Evolutionary conservation across 1,140 invertebrate genomes (phyloP), one percentile per base, ranked within the genome.

Genomic region (Drosophila orosa): DNA sequence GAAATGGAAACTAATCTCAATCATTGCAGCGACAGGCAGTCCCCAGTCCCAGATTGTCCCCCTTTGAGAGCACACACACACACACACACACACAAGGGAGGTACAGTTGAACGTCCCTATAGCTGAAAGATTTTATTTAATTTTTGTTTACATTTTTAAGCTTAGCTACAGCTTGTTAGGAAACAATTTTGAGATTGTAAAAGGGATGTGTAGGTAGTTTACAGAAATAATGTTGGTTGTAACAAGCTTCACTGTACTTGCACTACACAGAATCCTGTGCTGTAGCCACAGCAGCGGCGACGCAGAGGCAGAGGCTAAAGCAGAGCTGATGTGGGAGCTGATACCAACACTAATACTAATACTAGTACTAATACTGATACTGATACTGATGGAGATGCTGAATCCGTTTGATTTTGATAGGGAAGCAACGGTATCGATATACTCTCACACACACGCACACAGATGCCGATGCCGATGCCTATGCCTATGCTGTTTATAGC

Each of bases 401-500:
- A 62, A 44, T 45, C 57, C 17, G 62, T 65, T 62, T 62, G 62
- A 65, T 62, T 65, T 65, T 25, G 61, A 65, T 65, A 75, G 52
- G 61, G 55, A 45, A 37, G 40, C 54, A 45, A 12, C 56, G 39
- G 39, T 47, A 66, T 40, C 55, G 29, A 68, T 39, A 60, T n/a
- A 65, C 44, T 42, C 47, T 54, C 39, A 31, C 24, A 42, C 33
- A 59, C 47, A 59, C n/a, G 40, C 35, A 24, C 17, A 75, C 33
- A 61, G 48, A 61, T 52, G 56, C 77, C 72, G 58, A 52, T 61
- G 58, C 80, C 71, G 56, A 24, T 48, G 17, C 19, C 19, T 1
- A 81, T 77, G 80, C 79, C 68, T 58, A 56, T 65, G 63, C 81
- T 81, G 81, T 80, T 86, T 74, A 78, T 86, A 69, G 67, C 75